Conservation (phyloP, 2,113 vertebrate species). For the Poeciliopsis retropinna region DNA sequence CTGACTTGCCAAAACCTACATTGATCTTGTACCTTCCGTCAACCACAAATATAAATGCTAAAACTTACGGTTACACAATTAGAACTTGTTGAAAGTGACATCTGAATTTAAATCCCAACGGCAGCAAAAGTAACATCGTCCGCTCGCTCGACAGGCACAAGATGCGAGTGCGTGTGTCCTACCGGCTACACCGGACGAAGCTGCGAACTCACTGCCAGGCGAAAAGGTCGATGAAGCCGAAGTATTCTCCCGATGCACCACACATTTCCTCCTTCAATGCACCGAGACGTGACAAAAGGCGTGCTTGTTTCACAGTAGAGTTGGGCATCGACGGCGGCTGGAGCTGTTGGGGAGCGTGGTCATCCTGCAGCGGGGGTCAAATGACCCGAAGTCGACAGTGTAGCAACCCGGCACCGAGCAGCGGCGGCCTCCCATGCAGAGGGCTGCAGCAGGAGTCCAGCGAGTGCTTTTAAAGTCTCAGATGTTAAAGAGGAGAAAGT, state of each 20-base stretch:
- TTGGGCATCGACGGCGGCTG: slow-evolving; percentile 83
- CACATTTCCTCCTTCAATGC: background rate
- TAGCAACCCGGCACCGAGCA: slow-evolving; percentile 83
- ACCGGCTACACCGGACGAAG: slow-evolving; percentile 80
- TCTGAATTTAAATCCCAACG: background rate
- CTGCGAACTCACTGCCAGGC: slow-evolving; percentile 83
- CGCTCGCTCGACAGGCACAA: slow-evolving; percentile 75
- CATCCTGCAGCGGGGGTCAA: slow-evolving; percentile 74
- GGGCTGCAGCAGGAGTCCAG: slow-evolving; percentile 80
- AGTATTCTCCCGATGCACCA: background rate
- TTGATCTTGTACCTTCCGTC: too few species aligned
- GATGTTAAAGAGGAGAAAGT: background rate
- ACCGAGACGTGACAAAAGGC: background rate
- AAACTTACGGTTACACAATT: background rate
- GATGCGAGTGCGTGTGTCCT: slow-evolving; percentile 90
- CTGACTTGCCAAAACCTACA: background rate
- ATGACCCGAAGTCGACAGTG: slow-evolving; percentile 85
- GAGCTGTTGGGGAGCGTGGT: slow-evolving; percentile 92
- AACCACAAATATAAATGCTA: background rate
- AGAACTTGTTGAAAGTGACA: background rate
- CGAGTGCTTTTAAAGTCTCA: slow-evolving; percentile 70
- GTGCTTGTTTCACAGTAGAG: slow-evolving; percentile 64
- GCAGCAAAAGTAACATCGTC: background rate
- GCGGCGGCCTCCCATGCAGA: slow-evolving; percentile 76
- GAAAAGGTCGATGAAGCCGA: slow-evolving; percentile 72